Conservation (phyloP, 2,113 vertebrate species). For the Suncus etruscus region DNA sequence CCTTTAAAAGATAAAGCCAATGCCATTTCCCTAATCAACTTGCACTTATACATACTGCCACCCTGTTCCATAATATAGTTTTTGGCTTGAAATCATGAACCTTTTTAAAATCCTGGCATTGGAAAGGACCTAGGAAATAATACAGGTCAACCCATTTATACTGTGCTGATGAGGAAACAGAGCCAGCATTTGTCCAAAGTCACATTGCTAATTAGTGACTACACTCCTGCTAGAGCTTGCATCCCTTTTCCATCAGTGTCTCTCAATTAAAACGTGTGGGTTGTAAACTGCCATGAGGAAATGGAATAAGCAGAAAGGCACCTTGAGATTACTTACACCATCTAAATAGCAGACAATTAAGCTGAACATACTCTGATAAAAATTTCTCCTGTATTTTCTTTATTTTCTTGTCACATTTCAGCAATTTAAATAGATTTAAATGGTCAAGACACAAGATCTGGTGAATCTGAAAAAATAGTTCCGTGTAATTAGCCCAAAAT, state of each 20-base stretch:
- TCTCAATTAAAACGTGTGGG: accelerated
- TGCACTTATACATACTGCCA: constrained; percentile 62
- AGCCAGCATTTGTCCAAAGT: constrained; percentile 66
- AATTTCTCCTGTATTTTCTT: constrained; percentile 59
- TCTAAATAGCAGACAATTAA: constrained; percentile 36
- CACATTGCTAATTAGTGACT: constrained; percentile 61
- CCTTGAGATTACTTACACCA: constrained; percentile 14
- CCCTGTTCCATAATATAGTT: constrained; percentile 54
- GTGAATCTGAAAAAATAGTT: not conserved
- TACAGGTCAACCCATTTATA: constrained; percentile 67
- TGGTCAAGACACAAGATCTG: constrained; percentile 44
- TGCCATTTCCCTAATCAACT: constrained; percentile 77
- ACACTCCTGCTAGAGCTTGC: constrained; percentile 35
- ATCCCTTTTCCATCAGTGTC: not conserved
- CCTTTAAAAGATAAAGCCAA: constrained; percentile 71
- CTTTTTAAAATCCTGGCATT: constrained; percentile 70
- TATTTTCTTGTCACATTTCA: constrained; percentile 40
- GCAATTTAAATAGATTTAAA: constrained; percentile 3
- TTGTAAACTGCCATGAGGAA: not conserved
- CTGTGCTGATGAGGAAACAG: constrained; percentile 66
- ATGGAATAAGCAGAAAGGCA: not conserved
- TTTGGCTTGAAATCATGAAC: constrained; percentile 72
- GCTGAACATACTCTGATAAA: not conserved
- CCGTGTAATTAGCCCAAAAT: constrained; percentile 3
- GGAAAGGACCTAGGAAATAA: constrained; percentile 54